Percentiles rank a stretch among this genome's conserved stretches.
Evolutionary conservation across 2,888 invertebrate genomes (phyloP).

Genomic region (Drosophila putrida): DNA sequence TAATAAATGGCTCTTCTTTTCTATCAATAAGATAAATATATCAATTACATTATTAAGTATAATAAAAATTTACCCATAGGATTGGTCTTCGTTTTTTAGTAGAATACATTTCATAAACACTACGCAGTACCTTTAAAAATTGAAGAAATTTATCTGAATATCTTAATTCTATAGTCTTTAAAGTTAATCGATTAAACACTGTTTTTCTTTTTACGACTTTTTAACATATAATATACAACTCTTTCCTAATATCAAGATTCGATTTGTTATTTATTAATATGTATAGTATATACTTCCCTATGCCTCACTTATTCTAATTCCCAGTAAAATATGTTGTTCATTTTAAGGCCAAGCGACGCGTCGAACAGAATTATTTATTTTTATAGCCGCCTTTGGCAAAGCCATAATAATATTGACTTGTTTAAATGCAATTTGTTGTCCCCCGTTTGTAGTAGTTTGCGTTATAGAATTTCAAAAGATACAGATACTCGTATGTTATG

Average conservation of each 20-base stretch:
- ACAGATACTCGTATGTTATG: slow-evolving; percentile 7
- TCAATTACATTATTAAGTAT: no score
- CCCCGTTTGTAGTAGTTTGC: slow-evolving; percentile 10
- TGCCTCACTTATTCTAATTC: not conserved
- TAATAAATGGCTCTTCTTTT: no score
- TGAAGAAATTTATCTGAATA: not conserved
- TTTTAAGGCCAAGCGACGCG: slow-evolving; percentile 8
- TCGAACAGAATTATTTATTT: slow-evolving; percentile 40
- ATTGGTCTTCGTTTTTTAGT: no score
- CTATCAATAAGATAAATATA: no score
- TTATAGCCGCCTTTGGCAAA: slow-evolving; percentile 18
- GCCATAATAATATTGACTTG: slow-evolving; percentile 43
- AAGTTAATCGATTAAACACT: not conserved
- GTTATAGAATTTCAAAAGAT: slow-evolving; percentile 25
- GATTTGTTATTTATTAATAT: not conserved
- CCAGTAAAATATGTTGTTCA: slow-evolving; percentile 9
- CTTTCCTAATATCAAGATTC: not conserved
- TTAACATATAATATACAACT: not conserved
- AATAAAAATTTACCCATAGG: no score
- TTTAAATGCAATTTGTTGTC: slow-evolving; percentile 39
- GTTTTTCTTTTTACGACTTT: not conserved
- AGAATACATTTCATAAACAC: no score
- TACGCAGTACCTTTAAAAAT: not conserved
- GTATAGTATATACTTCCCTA: not conserved
- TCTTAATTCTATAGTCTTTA: not conserved